Evolutionary conservation across 2,888 invertebrate genomes (phyloP).

Genomic region (Pheosia gnoma): DNA sequence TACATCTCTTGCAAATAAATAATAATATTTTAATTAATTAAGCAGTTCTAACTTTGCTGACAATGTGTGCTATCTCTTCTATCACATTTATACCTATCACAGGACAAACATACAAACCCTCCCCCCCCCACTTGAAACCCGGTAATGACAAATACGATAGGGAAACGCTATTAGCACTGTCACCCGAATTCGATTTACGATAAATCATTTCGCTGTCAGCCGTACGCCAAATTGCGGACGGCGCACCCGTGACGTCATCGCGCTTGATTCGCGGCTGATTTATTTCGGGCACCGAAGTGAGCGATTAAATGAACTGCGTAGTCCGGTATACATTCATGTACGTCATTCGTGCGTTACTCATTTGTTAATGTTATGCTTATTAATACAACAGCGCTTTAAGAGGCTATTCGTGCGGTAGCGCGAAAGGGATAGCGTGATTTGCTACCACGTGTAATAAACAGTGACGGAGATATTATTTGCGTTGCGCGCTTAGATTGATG

Average conservation of each 20-base stretch:
- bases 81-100: background rate
- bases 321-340: background rate
- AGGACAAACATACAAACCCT: background rate
- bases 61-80: too few relatives aligned
- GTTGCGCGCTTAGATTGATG: too few relatives aligned
- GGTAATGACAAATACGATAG: constrained; percentile 8
- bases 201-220: constrained; percentile 35
- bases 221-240: constrained; percentile 23
- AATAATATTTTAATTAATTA: too few relatives aligned
- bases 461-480: too few relatives aligned
- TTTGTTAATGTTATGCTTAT: background rate
- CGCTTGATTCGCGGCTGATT: background rate
- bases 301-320: constrained; percentile 17
- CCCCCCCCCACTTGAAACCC: constrained; percentile 8
- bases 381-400: background rate
- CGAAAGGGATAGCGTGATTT: too few relatives aligned
- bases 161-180: constrained; percentile 19
- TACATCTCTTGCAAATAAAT: too few relatives aligned
- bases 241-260: constrained; percentile 32
- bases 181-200: constrained; percentile 25
- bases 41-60: too few relatives aligned
- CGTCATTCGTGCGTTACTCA: constrained; percentile 4
- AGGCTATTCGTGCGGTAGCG: too few relatives aligned
- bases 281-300: constrained; percentile 19
- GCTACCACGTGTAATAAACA: too few relatives aligned